These are phyloP conservation scores for Pandion haliaetus DNA, from an alignment of 2,113 vertebrate species.

Conservation along the genomic window DNA sequence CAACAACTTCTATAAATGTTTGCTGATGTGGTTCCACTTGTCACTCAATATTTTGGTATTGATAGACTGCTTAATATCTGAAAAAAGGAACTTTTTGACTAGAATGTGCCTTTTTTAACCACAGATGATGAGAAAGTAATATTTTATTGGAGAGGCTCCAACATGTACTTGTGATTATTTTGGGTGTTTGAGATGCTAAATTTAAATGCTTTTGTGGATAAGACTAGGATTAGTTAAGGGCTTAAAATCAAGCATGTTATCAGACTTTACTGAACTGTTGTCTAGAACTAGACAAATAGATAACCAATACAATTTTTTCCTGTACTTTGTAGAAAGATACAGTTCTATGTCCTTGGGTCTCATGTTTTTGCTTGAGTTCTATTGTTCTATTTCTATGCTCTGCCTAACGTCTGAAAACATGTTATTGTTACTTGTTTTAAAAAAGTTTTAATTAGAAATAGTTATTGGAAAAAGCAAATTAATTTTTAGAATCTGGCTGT, in stretches of 20 bases:
- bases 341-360: background rate
- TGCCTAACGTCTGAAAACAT: background rate
- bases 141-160: background rate
- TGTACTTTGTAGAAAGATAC: background rate
- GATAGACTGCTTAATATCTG: background rate
- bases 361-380: background rate
- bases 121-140: background rate
- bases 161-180: background rate
- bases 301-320: background rate
- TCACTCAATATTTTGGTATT: background rate
- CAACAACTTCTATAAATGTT: background rate
- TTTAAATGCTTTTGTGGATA: background rate
- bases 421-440: background rate
- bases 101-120: background rate
- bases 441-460: background rate
- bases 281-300: background rate
- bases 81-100: background rate
- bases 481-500: background rate
- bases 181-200: background rate
- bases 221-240: background rate
- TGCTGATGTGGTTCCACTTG: background rate
- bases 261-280: background rate
- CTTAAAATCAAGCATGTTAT: background rate
- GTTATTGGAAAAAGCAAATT: background rate
- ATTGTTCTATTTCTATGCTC: background rate